These are phyloP conservation scores for Ophthalmolycus amberensis DNA, from an alignment of 2,113 vertebrate genomes.

Conservation along the genomic window DNA sequence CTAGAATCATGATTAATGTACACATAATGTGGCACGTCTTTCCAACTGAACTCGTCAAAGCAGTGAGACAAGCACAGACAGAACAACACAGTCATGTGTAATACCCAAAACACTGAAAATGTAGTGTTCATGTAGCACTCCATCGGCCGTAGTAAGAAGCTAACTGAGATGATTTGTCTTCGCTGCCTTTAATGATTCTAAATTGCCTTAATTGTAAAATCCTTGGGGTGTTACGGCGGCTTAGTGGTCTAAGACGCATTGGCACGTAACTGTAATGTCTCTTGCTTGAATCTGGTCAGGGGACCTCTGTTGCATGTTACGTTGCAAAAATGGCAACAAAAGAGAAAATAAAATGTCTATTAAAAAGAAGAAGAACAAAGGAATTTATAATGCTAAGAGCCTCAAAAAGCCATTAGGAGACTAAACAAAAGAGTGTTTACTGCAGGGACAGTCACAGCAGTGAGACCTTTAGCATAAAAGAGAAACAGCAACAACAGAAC, in stretches of 20 bases:
- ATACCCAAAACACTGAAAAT: not conserved
- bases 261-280: not conserved
- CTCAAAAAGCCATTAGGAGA: conserved; percentile 6
- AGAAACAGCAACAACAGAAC: not conserved
- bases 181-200: not conserved
- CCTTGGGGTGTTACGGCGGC: not conserved
- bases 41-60: not conserved
- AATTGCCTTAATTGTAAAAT: not conserved
- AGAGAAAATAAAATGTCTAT: not conserved
- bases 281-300: not conserved
- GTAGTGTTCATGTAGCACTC: not conserved
- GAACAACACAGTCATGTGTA: not conserved
- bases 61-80: not conserved
- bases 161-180: not conserved
- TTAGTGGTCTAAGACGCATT: not conserved
- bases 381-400: not conserved
- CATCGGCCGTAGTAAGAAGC: not conserved
- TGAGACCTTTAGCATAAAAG: not conserved
- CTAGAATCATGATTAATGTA: not conserved
- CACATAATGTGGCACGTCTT: not conserved
- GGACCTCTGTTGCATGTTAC: not conserved
- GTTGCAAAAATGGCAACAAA: not conserved
- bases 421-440: conserved; percentile 12
- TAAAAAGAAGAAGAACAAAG: not conserved
- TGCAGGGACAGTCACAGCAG: not conserved